A percentile compares a stretch with the other conserved stretches of the same genome.
These are phyloP conservation scores for Chromis chromis DNA, from an alignment of 2,797 vertebrate genomes.

Conservation along the genomic window DNA sequence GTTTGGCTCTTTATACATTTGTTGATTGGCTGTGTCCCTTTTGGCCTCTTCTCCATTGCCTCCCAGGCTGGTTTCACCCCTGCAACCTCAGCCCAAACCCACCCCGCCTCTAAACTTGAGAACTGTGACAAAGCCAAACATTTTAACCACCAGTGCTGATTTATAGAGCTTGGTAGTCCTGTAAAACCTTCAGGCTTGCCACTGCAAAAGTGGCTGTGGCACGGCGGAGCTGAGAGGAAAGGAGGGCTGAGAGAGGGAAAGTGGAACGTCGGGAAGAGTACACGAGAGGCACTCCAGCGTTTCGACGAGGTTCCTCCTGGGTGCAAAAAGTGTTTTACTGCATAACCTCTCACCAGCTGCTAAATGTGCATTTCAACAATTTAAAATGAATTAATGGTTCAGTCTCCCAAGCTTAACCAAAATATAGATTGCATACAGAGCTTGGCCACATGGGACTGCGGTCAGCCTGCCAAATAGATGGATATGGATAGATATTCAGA, in stretches of 20 bases:
- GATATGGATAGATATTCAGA: slow-evolving; percentile 79
- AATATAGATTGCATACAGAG: slow-evolving; percentile 69
- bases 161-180: slow-evolving; percentile 74
- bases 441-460: slow-evolving; percentile 64
- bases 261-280: slow-evolving; percentile 54
- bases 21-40: slow-evolving; percentile 49
- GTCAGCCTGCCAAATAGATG: slow-evolving; percentile 75
- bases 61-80: slow-evolving; percentile 68
- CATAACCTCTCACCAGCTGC: slow-evolving; percentile 55
- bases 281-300: slow-evolving; percentile 59
- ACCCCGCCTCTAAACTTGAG: slow-evolving; percentile 75
- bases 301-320: slow-evolving; percentile 57
- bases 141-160: slow-evolving; percentile 76
- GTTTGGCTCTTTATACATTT: slow-evolving; percentile 42
- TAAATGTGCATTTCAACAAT: slow-evolving; percentile 72
- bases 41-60: slow-evolving; percentile 53
- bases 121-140: slow-evolving; percentile 82
- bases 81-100: slow-evolving; percentile 60
- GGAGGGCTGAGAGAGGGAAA: slow-evolving; percentile 29
- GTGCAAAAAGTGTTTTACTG: slow-evolving; percentile 59
- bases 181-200: slow-evolving; percentile 75
- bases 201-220: slow-evolving; percentile 60
- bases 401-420: slow-evolving; percentile 60
- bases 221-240: slow-evolving; percentile 27
- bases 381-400: slow-evolving; percentile 68